phyloP scores from a whole-genome alignment of 2,113 vertebrate genomes.

The Gymnogyps californianus region DNA sequence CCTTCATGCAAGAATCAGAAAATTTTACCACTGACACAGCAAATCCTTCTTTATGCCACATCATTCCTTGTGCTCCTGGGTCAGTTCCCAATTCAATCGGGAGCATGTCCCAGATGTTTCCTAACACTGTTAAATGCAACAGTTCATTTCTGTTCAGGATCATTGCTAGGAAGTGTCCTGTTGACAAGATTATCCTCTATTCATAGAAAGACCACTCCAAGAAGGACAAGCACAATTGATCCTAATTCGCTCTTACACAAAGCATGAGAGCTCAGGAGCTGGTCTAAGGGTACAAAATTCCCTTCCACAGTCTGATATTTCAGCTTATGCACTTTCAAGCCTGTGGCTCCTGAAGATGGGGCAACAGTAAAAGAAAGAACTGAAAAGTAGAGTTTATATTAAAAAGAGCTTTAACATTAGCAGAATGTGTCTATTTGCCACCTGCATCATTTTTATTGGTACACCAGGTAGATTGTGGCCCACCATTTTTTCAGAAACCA shows the following conservation, averaged over 20 bases:
- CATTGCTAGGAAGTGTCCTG: background rate
- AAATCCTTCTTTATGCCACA: background rate
- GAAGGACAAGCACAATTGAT: background rate
- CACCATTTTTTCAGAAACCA: background rate
- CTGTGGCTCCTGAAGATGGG: background rate
- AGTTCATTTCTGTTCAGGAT: background rate
- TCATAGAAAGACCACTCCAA: background rate
- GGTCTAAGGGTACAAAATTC: background rate
- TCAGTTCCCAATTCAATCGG: background rate
- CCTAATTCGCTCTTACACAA: background rate
- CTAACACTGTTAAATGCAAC: background rate
- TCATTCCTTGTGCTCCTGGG: background rate
- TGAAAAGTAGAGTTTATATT: background rate
- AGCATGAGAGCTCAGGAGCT: background rate
- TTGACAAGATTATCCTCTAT: background rate
- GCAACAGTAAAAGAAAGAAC: background rate
- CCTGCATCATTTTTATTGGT: background rate
- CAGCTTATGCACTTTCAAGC: background rate
- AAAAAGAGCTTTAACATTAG: background rate
- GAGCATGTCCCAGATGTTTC: background rate
- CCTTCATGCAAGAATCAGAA: background rate
- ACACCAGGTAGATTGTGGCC: background rate
- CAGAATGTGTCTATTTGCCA: background rate
- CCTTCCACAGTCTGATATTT: background rate
- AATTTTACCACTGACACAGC: background rate